Evolutionary conservation across 2,888 invertebrate genomes (phyloP).

Genomic region (Xestia rhomboidea): DNA sequence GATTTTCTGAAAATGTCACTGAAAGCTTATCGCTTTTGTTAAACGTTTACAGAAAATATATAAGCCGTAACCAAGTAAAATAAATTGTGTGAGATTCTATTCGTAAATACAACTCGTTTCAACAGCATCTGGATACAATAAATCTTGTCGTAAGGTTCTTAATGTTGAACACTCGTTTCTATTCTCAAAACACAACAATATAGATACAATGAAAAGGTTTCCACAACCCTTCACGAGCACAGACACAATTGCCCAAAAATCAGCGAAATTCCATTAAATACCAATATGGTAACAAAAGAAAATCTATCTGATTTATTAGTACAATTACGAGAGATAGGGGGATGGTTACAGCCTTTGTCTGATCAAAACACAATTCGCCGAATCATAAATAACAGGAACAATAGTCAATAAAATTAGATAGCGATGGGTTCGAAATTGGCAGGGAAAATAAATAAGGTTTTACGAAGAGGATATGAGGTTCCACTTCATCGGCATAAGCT

Average conservation of each 20-base stretch:
- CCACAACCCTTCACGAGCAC: slow-evolving; percentile 39
- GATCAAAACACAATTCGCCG: slow-evolving; percentile 86
- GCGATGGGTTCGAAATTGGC: slow-evolving; percentile 80
- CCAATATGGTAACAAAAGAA: slow-evolving; percentile 79
- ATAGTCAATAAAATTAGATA: slow-evolving; percentile 88
- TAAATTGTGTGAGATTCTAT: slow-evolving; percentile 40
- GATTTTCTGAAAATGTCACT: background rate
- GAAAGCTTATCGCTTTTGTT: slow-evolving; percentile 6
- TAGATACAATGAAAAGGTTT: slow-evolving; percentile 37
- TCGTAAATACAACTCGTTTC: slow-evolving; percentile 36
- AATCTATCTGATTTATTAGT: slow-evolving; percentile 86
- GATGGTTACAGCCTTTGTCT: slow-evolving; percentile 82
- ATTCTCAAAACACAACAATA: slow-evolving; percentile 43
- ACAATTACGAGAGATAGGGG: slow-evolving; percentile 84
- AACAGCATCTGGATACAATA: slow-evolving; percentile 50
- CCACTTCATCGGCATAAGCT: slow-evolving; percentile 75
- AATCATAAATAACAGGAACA: slow-evolving; percentile 88
- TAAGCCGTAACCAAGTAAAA: slow-evolving; percentile 34
- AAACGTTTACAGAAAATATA: slow-evolving; percentile 23
- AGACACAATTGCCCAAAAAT: slow-evolving; percentile 54
- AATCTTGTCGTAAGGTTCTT: slow-evolving; percentile 45
- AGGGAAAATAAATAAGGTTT: slow-evolving; percentile 81
- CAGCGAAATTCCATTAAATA: slow-evolving; percentile 58
- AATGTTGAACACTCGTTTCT: slow-evolving; percentile 42
- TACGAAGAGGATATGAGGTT: slow-evolving; percentile 75